phyloP scores from a whole-genome alignment of 1,140 invertebrate genomes.

The Hylaeus anthracinus region DNA sequence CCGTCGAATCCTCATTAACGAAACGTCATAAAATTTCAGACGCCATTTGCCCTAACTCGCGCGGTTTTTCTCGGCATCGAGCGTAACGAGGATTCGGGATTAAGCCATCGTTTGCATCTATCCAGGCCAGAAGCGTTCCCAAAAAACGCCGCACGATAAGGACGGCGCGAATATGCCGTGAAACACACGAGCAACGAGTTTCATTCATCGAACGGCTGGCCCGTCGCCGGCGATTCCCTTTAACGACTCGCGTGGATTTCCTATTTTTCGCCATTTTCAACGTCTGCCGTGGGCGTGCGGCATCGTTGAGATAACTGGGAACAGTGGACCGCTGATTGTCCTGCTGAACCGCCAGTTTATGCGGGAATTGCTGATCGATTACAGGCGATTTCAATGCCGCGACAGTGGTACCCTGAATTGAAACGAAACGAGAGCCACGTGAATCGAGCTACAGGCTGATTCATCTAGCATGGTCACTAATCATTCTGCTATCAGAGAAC shows the following conservation, averaged over 20 bases:
- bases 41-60: background rate
- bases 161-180: background rate
- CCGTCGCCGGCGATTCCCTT: background rate
- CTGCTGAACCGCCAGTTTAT: background rate
- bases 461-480: no score
- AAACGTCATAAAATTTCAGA: background rate
- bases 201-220: background rate
- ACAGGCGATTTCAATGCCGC: background rate
- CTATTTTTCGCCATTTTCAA: background rate
- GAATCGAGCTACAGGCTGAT: no score
- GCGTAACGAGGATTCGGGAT: conserved; percentile 1
- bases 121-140: background rate
- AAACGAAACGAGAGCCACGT: background rate
- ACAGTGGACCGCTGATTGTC: background rate
- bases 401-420: no score
- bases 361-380: conserved; percentile 4
- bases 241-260: background rate
- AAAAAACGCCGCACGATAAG: background rate
- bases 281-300: background rate
- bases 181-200: background rate
- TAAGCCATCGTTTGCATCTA: background rate
- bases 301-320: background rate
- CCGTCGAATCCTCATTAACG: background rate
- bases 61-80: background rate
- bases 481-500: no score